Conservation (phyloP, 2,113 vertebrate species). For the Hippocampus barbouri region DNA sequence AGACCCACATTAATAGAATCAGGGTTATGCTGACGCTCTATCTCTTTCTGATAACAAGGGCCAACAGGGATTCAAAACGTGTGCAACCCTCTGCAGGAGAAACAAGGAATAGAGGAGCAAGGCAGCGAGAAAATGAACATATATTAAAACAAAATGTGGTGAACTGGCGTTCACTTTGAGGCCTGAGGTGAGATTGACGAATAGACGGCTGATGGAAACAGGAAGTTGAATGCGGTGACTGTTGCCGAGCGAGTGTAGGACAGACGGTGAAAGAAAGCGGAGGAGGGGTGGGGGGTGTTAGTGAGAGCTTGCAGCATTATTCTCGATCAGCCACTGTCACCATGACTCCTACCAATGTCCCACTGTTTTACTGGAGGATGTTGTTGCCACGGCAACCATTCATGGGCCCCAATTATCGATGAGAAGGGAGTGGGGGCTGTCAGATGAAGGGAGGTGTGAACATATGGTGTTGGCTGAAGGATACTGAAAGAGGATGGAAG, state of each 20-base stretch:
- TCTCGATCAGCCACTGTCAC: constrained; percentile 70
- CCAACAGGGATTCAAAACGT: constrained; percentile 13
- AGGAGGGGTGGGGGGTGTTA: constrained; percentile 17
- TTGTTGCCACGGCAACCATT: constrained; percentile 77
- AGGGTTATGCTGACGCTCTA: constrained; percentile 30
- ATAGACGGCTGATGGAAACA: constrained; percentile 21
- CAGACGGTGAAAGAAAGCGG: constrained; percentile 20
- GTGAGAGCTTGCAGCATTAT: constrained; percentile 60
- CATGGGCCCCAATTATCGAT: constrained; percentile 49
- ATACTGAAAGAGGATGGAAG: constrained; percentile 26
- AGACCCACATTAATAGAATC: constrained; percentile 65
- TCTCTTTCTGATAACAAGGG: constrained; percentile 20
- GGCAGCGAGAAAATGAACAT: constrained; percentile 5
- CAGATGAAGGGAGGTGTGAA: constrained; percentile 33
- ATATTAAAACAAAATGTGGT: neutral
- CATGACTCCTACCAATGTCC: constrained; percentile 55
- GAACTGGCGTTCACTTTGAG: neutral
- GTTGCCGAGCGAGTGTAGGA: constrained; percentile 68
- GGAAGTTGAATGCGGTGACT: constrained; percentile 37
- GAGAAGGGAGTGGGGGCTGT: constrained; percentile 22
- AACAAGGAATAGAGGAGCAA: neutral
- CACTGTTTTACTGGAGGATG: constrained; percentile 63
- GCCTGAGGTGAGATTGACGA: constrained; percentile 17
- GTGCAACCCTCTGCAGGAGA: constrained; percentile 10
- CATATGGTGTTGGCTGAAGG: constrained; percentile 50